Evolutionary conservation across 2,113 vertebrate species (phyloP).

Genomic region (Phycodurus eques): DNA sequence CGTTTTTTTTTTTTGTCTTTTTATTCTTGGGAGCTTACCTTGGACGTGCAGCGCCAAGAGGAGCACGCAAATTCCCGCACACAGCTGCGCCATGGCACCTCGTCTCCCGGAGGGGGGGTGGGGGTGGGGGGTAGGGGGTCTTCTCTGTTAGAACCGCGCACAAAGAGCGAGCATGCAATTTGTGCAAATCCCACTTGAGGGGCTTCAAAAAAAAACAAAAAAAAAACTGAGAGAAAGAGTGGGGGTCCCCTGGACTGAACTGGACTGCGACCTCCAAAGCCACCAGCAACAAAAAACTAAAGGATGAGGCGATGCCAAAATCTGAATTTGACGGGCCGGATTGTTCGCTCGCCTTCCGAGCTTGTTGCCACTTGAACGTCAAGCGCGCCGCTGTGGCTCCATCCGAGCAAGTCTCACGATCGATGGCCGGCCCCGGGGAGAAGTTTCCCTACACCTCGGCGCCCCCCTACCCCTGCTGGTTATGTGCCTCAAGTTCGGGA

Average conservation of each 20-base stretch:
- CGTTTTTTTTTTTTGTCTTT: neutral
- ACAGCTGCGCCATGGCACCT: constrained; percentile 69
- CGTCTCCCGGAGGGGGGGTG: constrained; percentile 39
- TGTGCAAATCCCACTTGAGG: constrained; percentile 62
- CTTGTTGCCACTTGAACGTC: neutral
- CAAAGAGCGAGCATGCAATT: constrained; percentile 69
- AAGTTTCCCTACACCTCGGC: constrained; percentile 54
- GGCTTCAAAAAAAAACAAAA: neutral
- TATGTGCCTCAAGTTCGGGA: constrained; percentile 33
- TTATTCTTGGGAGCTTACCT: constrained; percentile 57
- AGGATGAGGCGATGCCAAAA: constrained; percentile 7
- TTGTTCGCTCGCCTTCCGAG: constrained; percentile 17
- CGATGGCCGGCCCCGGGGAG: constrained; percentile 29
- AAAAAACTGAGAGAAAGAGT: neutral
- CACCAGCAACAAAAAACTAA: neutral
- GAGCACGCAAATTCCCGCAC: constrained; percentile 67
- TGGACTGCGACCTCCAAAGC: constrained; percentile 1
- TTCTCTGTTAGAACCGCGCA: constrained; percentile 47
- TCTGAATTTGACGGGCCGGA: constrained; percentile 45
- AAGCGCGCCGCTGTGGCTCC: constrained; percentile 54
- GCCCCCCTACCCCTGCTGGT: constrained; percentile 5
- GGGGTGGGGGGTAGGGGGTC: constrained; percentile 9
- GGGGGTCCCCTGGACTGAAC: neutral
- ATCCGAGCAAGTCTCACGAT: constrained; percentile 40
- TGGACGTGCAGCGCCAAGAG: constrained; percentile 65